These are phyloP conservation scores for Frieseomelitta varia DNA, from an alignment of 1,140 invertebrate genomes.

Conservation along the genomic window DNA sequence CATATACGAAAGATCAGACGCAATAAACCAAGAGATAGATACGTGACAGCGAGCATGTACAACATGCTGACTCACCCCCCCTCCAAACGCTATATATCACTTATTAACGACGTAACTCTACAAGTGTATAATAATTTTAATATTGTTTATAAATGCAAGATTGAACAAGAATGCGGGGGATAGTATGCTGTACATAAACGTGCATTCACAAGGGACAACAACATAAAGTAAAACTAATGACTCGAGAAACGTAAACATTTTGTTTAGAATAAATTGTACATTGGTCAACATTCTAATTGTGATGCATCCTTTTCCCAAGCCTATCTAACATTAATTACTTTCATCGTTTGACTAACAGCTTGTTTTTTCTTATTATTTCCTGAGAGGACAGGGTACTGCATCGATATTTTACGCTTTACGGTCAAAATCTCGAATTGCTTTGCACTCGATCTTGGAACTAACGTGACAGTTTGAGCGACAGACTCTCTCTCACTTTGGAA, in stretches of 20 bases:
- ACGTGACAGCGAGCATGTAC: conserved; percentile 44
- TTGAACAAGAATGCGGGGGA: conserved; percentile 57
- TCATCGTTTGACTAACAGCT: conserved; percentile 68
- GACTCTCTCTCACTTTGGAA: neutral
- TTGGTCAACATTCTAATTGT: conserved; percentile 75
- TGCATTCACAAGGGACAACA: conserved; percentile 55
- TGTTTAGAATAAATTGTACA: conserved; percentile 83
- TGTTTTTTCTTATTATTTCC: conserved; percentile 71
- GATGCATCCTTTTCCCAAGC: conserved; percentile 64
- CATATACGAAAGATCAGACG: conserved; percentile 3
- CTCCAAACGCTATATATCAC: conserved; percentile 30
- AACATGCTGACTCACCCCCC: conserved; percentile 24
- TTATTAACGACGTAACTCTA: conserved; percentile 72
- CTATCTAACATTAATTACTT: conserved; percentile 52
- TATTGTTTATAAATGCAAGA: conserved; percentile 79
- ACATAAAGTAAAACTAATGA: conserved; percentile 72
- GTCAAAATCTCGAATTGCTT: neutral
- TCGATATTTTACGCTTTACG: neutral
- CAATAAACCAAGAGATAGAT: conserved; percentile 22
- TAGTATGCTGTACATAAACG: conserved; percentile 78
- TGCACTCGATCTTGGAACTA: neutral
- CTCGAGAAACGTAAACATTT: conserved; percentile 77
- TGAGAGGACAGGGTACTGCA: conserved; percentile 71
- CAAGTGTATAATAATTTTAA: conserved; percentile 82
- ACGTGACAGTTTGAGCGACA: neutral